phyloP scores from a whole-genome alignment of 2,113 vertebrate genomes.

The Colius striatus region DNA sequence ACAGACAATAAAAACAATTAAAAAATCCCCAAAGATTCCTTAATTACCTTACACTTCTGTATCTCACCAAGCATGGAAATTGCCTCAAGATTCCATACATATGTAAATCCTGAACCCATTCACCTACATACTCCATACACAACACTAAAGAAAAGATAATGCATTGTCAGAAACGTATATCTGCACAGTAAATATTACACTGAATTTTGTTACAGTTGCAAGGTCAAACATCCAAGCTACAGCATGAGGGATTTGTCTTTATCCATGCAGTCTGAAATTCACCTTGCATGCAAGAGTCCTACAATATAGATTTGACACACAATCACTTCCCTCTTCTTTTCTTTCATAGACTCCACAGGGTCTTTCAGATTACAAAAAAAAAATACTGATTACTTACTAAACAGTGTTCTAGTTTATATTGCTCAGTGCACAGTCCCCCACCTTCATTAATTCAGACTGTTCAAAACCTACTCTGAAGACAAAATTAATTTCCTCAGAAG shows the following conservation, averaged over 20 bases:
- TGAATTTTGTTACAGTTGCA: not conserved
- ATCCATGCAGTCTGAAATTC: not conserved
- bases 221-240: not conserved
- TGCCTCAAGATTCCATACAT: constrained; percentile 38
- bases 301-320: not conserved
- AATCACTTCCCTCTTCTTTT: not conserved
- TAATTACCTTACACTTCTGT: constrained; percentile 32
- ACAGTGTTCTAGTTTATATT: not conserved
- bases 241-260: not conserved
- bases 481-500: constrained; percentile 34
- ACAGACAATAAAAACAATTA: not conserved
- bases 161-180: not conserved
- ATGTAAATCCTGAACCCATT: constrained; percentile 40
- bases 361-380: not conserved
- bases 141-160: constrained; percentile 53
- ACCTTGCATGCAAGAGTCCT: not conserved
- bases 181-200: not conserved
- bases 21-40: not conserved
- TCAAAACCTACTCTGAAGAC: not conserved
- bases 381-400: not conserved
- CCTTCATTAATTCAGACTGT: constrained; percentile 24
- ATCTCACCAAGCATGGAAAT: constrained; percentile 14
- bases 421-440: not conserved
- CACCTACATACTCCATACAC: not conserved
- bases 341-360: not conserved